Percentiles rank a stretch among this genome's conserved stretches.
These are phyloP conservation scores for Mormyrus proboscirostris DNA, from an alignment of 2,797 vertebrate species.

Conservation along the genomic window DNA sequence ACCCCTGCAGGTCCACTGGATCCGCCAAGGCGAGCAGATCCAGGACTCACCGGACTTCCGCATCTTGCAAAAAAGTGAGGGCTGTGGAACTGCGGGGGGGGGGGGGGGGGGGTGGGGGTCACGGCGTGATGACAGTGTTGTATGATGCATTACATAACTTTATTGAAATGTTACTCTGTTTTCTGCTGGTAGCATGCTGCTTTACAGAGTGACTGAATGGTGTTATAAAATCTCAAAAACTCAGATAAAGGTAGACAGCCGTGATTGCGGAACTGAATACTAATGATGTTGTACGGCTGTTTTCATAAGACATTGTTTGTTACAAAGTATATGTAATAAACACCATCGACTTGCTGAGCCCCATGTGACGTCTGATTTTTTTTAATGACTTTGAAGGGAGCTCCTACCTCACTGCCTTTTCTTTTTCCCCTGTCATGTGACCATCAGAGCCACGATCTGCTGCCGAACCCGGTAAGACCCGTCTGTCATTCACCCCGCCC, in stretches of 20 bases:
- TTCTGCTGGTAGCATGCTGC: not conserved
- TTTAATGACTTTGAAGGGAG: not conserved
- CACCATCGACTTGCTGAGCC: not conserved
- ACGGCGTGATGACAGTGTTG: not conserved
- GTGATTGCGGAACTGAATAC: not conserved
- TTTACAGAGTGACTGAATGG: not conserved
- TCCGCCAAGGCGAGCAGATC: conserved; percentile 81
- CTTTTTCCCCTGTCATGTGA: conserved; percentile 34
- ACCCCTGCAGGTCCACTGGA: conserved; percentile 80
- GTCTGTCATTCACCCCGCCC: not conserved
- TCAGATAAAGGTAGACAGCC: not conserved
- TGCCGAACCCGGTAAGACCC: conserved; percentile 81
- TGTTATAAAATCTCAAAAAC: not conserved
- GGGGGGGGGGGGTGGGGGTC: not conserved
- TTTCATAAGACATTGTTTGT: not conserved
- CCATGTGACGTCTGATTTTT: not conserved
- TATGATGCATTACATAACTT: not conserved
- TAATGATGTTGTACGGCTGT: not conserved
- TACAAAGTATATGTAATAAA: not conserved
- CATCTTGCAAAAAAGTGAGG: conserved; percentile 94
- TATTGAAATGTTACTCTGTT: not conserved
- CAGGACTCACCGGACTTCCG: conserved; percentile 93
- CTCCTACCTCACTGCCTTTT: conserved; percentile 8
- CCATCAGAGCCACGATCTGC: conserved; percentile 85
- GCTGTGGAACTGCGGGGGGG: not conserved